A percentile compares a stretch with the other conserved stretches of the same genome.
phyloP scores from a whole-genome alignment of 1,140 invertebrate genomes.

The Zaprionus africanus region DNA sequence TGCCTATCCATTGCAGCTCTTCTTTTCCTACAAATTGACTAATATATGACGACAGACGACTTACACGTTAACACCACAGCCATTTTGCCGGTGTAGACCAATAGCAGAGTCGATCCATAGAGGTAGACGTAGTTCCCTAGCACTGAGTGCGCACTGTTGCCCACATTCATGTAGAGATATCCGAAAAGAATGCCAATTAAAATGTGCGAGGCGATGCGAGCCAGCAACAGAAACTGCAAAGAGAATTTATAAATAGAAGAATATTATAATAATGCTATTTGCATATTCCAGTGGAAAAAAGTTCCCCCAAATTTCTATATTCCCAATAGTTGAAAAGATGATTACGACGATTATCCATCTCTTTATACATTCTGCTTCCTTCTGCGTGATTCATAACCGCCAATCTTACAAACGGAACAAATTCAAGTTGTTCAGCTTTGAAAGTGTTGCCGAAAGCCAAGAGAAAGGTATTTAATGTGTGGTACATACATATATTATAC shows the following conservation, averaged over 20 bases:
- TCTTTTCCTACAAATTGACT: not conserved
- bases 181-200: conserved; percentile 94
- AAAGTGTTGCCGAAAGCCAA: not conserved
- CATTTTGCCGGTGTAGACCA: conserved; percentile 98
- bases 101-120: conserved; percentile 94
- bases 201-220: conserved; percentile 92
- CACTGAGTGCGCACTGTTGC: conserved; percentile 92
- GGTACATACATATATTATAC: conserved; percentile 2
- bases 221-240: conserved; percentile 88
- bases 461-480: conserved; percentile 1
- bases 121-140: conserved; percentile 96
- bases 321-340: not conserved
- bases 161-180: conserved; percentile 94
- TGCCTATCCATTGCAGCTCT: not conserved
- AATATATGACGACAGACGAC: conserved; percentile 83
- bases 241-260: conserved; percentile 17
- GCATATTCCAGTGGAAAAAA: not conserved
- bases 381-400: not conserved
- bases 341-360: not conserved
- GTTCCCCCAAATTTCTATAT: no score
- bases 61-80: conserved; percentile 97
- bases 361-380: not conserved
- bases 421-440: not conserved
- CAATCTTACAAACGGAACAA: not conserved
- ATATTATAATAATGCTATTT: not conserved